Conservation (phyloP, 2,113 vertebrate genomes). For the Melanotaenia duboulayi region DNA sequence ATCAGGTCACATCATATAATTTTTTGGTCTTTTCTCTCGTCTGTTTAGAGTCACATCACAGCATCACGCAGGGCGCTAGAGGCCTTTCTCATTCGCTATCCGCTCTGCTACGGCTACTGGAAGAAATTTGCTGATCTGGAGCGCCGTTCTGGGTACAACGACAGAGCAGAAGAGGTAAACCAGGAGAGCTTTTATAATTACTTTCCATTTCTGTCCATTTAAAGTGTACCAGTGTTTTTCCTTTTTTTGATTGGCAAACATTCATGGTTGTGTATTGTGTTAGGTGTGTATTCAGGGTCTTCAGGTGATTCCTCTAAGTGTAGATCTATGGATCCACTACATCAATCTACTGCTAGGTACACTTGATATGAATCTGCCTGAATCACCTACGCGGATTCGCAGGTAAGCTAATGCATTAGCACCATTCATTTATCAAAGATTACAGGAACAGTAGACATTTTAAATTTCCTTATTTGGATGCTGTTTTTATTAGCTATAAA, state of each 20-base stretch:
- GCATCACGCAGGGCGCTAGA: conserved; percentile 82
- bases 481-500: background rate
- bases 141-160: conserved; percentile 75
- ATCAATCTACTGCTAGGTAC: conserved; percentile 85
- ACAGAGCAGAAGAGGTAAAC: conserved; percentile 84
- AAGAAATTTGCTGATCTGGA: conserved; percentile 89
- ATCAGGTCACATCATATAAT: background rate
- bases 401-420: conserved; percentile 69
- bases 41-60: conserved; percentile 78
- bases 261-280: background rate
- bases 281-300: conserved; percentile 87
- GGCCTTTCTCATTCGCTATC: conserved; percentile 85
- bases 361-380: conserved; percentile 83
- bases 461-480: background rate
- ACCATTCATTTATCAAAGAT: background rate
- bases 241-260: background rate
- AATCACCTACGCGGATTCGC: conserved; percentile 82
- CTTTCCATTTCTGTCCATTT: background rate
- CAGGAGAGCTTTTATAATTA: background rate
- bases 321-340: conserved; percentile 90
- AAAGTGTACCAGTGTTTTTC: background rate
- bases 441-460: background rate
- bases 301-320: conserved; percentile 85
- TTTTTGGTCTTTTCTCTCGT: background rate
- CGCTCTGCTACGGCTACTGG: conserved; percentile 91